Evolutionary conservation across 2,113 vertebrate species (phyloP), one percentile per base, ranked within the genome.

Genomic region (Cacatua alba): DNA sequence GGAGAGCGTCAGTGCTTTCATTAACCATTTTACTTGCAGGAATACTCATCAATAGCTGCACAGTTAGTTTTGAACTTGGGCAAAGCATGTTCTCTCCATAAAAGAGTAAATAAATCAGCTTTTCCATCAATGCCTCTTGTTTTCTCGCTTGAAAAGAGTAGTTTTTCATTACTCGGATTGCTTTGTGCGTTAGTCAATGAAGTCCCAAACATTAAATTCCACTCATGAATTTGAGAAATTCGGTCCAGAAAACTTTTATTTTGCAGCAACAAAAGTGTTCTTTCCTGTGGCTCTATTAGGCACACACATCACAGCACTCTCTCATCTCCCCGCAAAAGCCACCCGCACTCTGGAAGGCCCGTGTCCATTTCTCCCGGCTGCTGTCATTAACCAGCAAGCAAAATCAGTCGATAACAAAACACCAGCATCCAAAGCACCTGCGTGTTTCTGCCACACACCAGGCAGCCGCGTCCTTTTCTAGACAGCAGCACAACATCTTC

Each of bases 91-190:
- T 67, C 65, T 82, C 77, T 78, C 72, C 62, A 76, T 62, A 68
- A 93, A 88, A 84, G 76, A 88, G 82, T 84, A 97, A 94, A 93
- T 76, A 95, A 94, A 92, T 92, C 44, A 81, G 88, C 86, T 92
- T 93, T 86, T 90, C 82, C 65, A 92, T 86, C 88, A 93, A 78
- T 68, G 95, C 49, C 86, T 82, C 89, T 70, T 89, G 51, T 76
- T 88, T 94, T 51, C 80, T 57, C 2, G 3, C 76, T 86, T 85
- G 77, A 96, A 90, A 95, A 95, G 82, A 94, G 12, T 39, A 70
- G 60, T 44, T 93, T 92, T 90, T 95, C 72, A 53, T 86, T 88
- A 80, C 87, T 80, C 75, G 20, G 52, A 81, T 70, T 70, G 68
- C 88, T 94, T 93, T 88, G 46, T 88, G 71, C 37, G 5, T 70